phyloP scores from a whole-genome alignment of 1,140 invertebrate species.

The Penaeus chinensis region DNA sequence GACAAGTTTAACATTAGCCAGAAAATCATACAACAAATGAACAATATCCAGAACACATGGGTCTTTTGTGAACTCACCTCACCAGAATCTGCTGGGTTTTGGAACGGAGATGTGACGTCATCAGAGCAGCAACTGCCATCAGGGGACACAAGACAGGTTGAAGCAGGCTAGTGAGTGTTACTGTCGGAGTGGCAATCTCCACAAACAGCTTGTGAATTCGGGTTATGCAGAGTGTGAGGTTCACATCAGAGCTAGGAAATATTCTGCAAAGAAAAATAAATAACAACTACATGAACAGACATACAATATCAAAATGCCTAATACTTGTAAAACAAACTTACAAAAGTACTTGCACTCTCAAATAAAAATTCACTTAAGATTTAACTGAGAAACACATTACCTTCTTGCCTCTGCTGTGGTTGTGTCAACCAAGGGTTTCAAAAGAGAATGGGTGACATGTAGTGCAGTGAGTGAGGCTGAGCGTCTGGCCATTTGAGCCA shows the following conservation, averaged over 20 bases:
- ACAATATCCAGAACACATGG: too few species aligned
- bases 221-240: constrained; percentile 28
- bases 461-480: constrained; percentile 22
- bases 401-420: neutral
- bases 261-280: constrained; percentile 4
- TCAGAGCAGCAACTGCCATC: constrained; percentile 32
- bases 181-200: constrained; percentile 23
- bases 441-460: constrained; percentile 21
- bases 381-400: neutral
- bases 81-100: constrained; percentile 26
- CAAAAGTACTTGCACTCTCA: neutral
- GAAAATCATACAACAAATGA: too few species aligned
- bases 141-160: constrained; percentile 35
- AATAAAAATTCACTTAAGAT: too few species aligned
- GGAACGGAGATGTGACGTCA: constrained; percentile 36
- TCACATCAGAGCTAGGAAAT: neutral
- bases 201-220: constrained; percentile 44
- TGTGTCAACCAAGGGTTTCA: constrained; percentile 35
- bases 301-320: neutral
- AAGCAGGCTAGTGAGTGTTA: constrained; percentile 29
- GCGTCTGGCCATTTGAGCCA: constrained; percentile 30
- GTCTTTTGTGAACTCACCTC: neutral
- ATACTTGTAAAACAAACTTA: neutral
- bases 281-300: neutral
- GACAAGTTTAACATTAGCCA: too few species aligned